phyloP scores from a whole-genome alignment of 92 coral and sea anemone genomes.

The Siderastrea radians region DNA sequence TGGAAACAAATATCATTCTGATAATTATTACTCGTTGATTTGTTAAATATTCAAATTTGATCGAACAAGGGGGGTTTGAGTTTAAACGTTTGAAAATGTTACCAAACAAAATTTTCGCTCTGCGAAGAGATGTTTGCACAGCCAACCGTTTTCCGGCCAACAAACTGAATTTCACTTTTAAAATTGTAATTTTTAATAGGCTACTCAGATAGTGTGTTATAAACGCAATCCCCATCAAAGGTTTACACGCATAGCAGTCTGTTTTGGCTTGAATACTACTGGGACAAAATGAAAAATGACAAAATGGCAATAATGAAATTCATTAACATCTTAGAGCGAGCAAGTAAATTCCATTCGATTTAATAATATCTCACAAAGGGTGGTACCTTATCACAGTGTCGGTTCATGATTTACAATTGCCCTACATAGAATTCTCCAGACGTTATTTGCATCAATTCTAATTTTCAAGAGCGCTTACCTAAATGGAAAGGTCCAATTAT shows the following conservation, averaged over 20 bases:
- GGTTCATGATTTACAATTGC: no score
- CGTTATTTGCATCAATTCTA: not conserved
- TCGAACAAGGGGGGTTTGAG: not conserved
- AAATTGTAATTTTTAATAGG: conserved; percentile 6
- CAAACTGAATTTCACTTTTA: conserved; percentile 5
- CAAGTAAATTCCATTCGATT: not conserved
- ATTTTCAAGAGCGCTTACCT: not conserved
- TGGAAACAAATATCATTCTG: not conserved
- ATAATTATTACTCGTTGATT: not conserved
- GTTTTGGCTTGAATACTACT: no score
- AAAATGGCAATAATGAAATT: no score
- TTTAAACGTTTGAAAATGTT: not conserved
- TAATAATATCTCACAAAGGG: not conserved
- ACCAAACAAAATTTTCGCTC: not conserved
- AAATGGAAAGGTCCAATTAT: not conserved
- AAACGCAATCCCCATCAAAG: no score
- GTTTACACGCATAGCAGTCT: not conserved
- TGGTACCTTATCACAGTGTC: not conserved
- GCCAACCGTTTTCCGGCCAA: not conserved
- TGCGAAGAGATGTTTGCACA: not conserved
- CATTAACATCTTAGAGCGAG: not conserved
- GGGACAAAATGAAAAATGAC: no score
- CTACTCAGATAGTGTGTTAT: not conserved
- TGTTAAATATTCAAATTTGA: not conserved
- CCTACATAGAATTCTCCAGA: not conserved